Evolutionary conservation across 2,888 invertebrate genomes (phyloP), one percentile per base, ranked within the genome.

Genomic region (Trilocha varians): DNA sequence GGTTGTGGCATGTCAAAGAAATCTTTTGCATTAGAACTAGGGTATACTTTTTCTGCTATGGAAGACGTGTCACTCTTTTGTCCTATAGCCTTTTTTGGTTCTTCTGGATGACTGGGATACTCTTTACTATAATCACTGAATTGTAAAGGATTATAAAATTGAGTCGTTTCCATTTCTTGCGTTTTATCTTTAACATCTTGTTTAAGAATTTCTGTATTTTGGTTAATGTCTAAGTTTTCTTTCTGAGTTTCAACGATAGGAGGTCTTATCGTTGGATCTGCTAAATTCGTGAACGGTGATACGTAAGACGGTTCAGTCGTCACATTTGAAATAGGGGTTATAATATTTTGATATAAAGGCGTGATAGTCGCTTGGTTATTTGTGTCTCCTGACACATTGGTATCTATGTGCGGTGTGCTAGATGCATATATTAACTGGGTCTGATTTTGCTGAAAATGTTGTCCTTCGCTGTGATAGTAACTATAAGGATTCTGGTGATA

Each of bases 401-500:
- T 11, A 2, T n/a, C 14, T 2, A 8, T 9, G 8, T 13, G n/a
- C n/a, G n/a, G 34, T 13, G 13, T 34, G 14, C 6, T 34, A 14
- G 34, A 34, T 8, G 13, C 6, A 34, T 13, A 34, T 11, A 14
- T 13, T 13, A 2, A n/a, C n/a, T 34, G 13, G 5, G 34, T n/a
- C 11, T 34, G 13, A 8, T 32, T 32, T 34, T 34, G 34, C 34
- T 34, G 34, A 6, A 11, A 34, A 41, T 40, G 49, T 4, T 57
- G 55, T 13, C 43, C 52, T 39, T 55, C 49, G 40, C 52, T 53
- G 13, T 54, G 58, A 36, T 57, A 52, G 35, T 61, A 57, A 40
- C 48, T 50, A 42, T 46, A 55, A 11, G 52, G 37, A 39, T 50
- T 45, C 39, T 52, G 48, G 36, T 52, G 49, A 46, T 52, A 50